These are phyloP conservation scores for Lepeophtheirus salmonis DNA, from an alignment of 1,140 invertebrate species.

Conservation along the genomic window DNA sequence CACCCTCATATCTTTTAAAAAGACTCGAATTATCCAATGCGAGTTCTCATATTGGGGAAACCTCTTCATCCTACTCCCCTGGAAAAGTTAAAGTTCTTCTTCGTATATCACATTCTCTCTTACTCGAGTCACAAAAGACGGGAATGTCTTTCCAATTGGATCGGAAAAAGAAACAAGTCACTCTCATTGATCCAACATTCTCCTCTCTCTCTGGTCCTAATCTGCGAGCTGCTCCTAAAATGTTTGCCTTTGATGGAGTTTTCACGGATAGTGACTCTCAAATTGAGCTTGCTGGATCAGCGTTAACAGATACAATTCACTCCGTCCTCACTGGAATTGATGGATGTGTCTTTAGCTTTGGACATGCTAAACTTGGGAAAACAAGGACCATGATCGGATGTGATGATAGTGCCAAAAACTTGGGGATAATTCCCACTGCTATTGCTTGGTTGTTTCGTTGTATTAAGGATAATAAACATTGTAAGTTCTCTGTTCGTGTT, in stretches of 20 bases:
- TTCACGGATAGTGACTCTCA: slow-evolving; percentile 78
- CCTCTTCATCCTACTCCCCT: neutral
- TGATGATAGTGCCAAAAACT: slow-evolving; percentile 29
- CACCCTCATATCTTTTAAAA: no score
- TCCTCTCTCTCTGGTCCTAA: slow-evolving; percentile 7
- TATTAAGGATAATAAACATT: slow-evolving; percentile 54
- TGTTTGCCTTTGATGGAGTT: slow-evolving; percentile 69
- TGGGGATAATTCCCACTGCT: slow-evolving; percentile 73
- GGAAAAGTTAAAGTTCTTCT: slow-evolving; percentile 5
- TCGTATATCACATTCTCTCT: neutral
- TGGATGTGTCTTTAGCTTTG: slow-evolving; percentile 76
- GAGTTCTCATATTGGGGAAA: slow-evolving; percentile 7
- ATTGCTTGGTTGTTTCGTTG: slow-evolving; percentile 84
- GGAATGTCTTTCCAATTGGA: slow-evolving; percentile 51
- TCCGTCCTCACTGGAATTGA: slow-evolving; percentile 81
- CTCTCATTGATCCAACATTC: slow-evolving; percentile 52
- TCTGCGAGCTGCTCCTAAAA: slow-evolving; percentile 63
- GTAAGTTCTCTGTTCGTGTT: slow-evolving; percentile 44
- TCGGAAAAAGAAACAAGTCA: slow-evolving; percentile 73
- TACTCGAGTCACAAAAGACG: neutral
- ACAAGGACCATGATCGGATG: slow-evolving; percentile 21
- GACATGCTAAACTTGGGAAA: slow-evolving; percentile 72
- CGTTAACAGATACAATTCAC: slow-evolving; percentile 74
- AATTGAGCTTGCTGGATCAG: slow-evolving; percentile 70
- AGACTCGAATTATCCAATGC: no score